A percentile compares a stretch with the other conserved stretches of the same genome.
Conservation (phyloP, 2,888 invertebrate species). For the Myathropa florea region DNA sequence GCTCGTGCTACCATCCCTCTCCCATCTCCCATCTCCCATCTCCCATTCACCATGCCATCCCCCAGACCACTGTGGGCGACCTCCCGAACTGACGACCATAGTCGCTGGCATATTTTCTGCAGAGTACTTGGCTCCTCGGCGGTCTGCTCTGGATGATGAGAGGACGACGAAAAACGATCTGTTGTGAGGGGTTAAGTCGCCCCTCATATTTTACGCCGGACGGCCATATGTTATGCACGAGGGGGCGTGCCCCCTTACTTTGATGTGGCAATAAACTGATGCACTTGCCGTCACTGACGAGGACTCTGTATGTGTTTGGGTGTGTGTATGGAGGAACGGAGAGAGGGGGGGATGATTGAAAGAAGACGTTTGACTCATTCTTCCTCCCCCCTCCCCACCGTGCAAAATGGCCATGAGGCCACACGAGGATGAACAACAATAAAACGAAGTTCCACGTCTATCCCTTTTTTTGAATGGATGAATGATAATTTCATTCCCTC, state of each 20-base stretch:
- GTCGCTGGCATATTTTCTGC: slow-evolving; percentile 41
- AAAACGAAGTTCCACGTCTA: slow-evolving; percentile 43
- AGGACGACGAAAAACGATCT: slow-evolving; percentile 64
- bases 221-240: slow-evolving; percentile 57
- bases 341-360: slow-evolving; percentile 39
- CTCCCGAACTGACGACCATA: slow-evolving; percentile 2
- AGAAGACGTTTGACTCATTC: slow-evolving; percentile 55
- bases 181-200: slow-evolving; percentile 59
- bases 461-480: slow-evolving; percentile 48
- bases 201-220: slow-evolving; percentile 56
- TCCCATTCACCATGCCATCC: neutral
- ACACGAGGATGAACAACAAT: slow-evolving; percentile 54
- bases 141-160: slow-evolving; percentile 60
- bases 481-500: slow-evolving; percentile 63
- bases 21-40: slow-evolving; percentile 8
- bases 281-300: slow-evolving; percentile 53
- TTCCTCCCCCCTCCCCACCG: too few species aligned
- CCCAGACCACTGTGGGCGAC: neutral
- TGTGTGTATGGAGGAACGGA: neutral
- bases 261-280: slow-evolving; percentile 70
- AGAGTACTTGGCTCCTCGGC: slow-evolving; percentile 27
- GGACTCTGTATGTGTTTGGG: neutral
- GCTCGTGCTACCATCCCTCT: slow-evolving; percentile 34
- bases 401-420: slow-evolving; percentile 26
- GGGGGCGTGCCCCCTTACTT: slow-evolving; percentile 47